phyloP scores from a whole-genome alignment of 2,797 vertebrate species.

The Anguilla pacifica region DNA sequence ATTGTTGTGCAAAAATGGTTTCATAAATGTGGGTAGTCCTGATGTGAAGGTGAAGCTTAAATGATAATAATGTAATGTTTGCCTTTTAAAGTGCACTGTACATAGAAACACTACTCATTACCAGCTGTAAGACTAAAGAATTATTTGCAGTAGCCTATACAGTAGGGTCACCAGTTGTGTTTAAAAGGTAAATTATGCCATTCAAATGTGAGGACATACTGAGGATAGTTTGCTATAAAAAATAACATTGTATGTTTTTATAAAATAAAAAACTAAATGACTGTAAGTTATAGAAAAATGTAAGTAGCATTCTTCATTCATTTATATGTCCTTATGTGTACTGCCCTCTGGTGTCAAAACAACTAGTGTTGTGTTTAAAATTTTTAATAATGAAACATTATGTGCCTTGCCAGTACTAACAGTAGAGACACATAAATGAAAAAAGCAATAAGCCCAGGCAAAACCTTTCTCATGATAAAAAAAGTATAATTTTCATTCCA shows the following conservation, averaged over 20 bases:
- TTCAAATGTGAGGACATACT: neutral
- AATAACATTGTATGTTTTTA: neutral
- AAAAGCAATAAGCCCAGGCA: too few species aligned
- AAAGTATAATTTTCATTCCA: too few species aligned
- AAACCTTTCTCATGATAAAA: too few species aligned
- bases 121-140: neutral
- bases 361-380: neutral
- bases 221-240: neutral
- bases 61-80: neutral
- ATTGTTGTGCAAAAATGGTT: neutral
- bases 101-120: neutral
- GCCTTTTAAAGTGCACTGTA: constrained; percentile 4
- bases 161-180: neutral
- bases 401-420: too few species aligned
- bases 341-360: neutral
- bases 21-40: neutral
- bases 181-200: neutral
- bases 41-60: neutral
- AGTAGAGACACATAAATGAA: too few species aligned
- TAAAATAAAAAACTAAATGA: neutral
- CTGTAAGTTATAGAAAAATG: neutral
- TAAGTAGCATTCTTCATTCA: neutral
- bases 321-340: constrained; percentile 2
- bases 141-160: neutral
- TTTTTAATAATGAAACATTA: too few species aligned